Evolutionary conservation across 1,140 invertebrate genomes (phyloP), one percentile per base, ranked within the genome.

Genomic region (Globodera rostochiensis): DNA sequence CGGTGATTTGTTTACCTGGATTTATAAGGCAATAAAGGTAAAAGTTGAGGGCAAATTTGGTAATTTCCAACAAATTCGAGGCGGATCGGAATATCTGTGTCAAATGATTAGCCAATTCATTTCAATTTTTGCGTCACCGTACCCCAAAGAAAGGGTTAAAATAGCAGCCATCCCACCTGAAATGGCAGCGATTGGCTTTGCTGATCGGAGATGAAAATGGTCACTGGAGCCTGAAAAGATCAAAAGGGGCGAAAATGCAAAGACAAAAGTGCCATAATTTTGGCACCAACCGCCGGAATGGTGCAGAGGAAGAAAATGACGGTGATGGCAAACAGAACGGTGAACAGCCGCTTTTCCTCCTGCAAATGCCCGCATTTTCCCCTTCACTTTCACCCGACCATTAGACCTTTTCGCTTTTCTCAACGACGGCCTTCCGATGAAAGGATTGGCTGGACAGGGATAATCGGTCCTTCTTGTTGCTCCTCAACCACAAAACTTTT

Each of bases 11-110:
- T 36, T 36, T 25, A 78, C 77, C 77, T 13, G 88, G 88, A 70
- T 89, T 89, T 74, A 89, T 89, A 11, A 89, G 81, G 75, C 88
- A 89, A 76, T 89, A 89, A 57, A 89, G 89, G 78, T 89, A 89
- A 74, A 89, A 89, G 74, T 89, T 89, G 19, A 89, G 79, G 13
- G 88, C 88, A 74, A 89, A 89, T 81, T 90, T 89, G 57, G 88
- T 89, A 74, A 90, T 88, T 80, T 89, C 88, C 49, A 89, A 71
- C n/a, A 89, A 66, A 67, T 89, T 89, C 1, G 85, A 80, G 2
- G 88, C 75, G 3, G 89, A 86, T 50, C 88, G 83, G 78, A 90
- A 88, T 50, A 89, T 87, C 87, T 89, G 76, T 74, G 67, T 21
- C 4, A 71, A 80, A 19, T 11, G 46, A 57, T 46, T 50, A 46